Base-by-base conservation (phyloP, 2,797 vertebrate species). In the Parambassis ranga region DNA sequence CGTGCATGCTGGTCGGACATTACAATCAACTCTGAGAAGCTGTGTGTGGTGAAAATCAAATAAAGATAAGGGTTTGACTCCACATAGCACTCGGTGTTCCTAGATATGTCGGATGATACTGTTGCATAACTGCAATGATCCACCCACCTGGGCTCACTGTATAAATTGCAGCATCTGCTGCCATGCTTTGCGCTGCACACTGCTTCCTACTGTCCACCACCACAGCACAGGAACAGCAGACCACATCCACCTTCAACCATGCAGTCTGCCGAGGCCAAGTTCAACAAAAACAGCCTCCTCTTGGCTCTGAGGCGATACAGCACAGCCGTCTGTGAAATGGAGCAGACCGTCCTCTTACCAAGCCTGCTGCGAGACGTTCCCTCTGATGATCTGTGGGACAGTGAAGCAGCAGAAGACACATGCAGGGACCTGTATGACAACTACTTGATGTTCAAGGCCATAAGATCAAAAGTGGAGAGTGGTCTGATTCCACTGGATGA, bases 271-370 rank as follows among this genome's bases (percentile, higher is more conserved):
- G 86, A 91, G 1, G 51, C 65, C 56, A 85, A 31, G 48, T 78
- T 90, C 18, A 89, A 77, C 76, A 88, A 58, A 16, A 93, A 74
- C 83, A 90, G 87, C 84, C 86, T 94, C 23, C 60, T 84, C 46
- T 33, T 81, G 2, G 67, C 90, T 20, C 87, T 95, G 87, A 92
- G 87, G 49, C 75, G 77, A 47, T 98, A 96, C 89, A 91, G 88
- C 13, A 86, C 90, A 0, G 89, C 85, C 0, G 91, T 94, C 1
- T 83, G 66, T 0, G 85, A 93, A 84, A 96, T 98, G 96, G 95
- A 97, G 81, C 92, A 93, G 68, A 94, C 94, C 14, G 64, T 97
- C 23, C 93, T 97, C 85, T 89, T 98, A 55, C 95, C 96, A 10
- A 97, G 92, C 82, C 91, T 96, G 23, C 93, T 97, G 15, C 79